A percentile compares a stretch with the other conserved stretches of the same genome.
Conservation (phyloP, 2,888 invertebrate genomes). For the Ichneumoninae sp. region DNA sequence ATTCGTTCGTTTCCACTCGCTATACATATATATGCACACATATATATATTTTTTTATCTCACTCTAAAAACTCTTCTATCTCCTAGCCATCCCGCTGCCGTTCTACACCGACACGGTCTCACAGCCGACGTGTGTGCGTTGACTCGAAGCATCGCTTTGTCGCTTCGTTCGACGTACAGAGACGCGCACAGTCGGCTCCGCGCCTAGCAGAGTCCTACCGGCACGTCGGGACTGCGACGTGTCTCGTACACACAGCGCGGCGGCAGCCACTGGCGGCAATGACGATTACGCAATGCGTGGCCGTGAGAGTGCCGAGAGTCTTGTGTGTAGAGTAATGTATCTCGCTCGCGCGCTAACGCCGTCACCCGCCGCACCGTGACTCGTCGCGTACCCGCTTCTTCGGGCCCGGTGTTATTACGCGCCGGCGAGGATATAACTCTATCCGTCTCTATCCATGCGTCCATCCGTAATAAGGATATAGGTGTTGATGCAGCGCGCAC, state of each 20-base stretch:
- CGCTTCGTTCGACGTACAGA: constrained; percentile 3
- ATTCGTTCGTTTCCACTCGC: constrained; percentile 15
- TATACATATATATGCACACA: neutral
- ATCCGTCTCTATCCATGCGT: neutral
- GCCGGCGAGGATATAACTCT: constrained; percentile 30
- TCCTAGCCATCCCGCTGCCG: constrained; percentile 10
- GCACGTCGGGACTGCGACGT: constrained; percentile 31
- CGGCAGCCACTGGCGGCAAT: constrained; percentile 68
- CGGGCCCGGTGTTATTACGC: constrained; percentile 42
- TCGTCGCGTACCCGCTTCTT: constrained; percentile 60
- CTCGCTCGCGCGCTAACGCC: constrained; percentile 42
- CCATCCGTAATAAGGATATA: constrained; percentile 15
- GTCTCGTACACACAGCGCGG: constrained; percentile 22
- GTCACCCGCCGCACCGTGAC: constrained; percentile 49
- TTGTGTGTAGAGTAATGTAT: constrained; percentile 48
- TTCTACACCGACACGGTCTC: neutral
- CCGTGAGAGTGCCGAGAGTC: constrained; percentile 79
- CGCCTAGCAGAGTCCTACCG: constrained; percentile 55
- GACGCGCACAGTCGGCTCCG: constrained; percentile 60
- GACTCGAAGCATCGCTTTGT: constrained; percentile 5
- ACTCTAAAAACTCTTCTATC: constrained; percentile 27
- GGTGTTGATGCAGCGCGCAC: neutral
- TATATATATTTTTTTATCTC: constrained; percentile 15
- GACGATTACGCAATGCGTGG: constrained; percentile 83
- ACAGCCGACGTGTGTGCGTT: neutral